Percentiles rank a stretch among this genome's conserved stretches.
phyloP scores from a whole-genome alignment of 2,888 invertebrate species.

The Pachymerium ferrugineum region DNA sequence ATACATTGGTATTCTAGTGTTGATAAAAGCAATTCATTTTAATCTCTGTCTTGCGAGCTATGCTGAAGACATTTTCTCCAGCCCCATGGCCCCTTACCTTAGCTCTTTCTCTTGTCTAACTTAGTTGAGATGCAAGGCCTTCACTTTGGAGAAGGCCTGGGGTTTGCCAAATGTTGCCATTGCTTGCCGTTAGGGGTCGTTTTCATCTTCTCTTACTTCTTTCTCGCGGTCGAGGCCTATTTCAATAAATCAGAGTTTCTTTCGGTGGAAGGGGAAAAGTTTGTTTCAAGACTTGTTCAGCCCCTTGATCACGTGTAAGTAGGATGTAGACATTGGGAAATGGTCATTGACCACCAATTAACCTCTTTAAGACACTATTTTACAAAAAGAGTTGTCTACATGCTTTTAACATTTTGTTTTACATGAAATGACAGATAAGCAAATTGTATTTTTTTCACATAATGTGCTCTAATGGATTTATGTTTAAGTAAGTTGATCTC shows the following conservation, averaged over 20 bases:
- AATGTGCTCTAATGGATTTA: too few relatives aligned
- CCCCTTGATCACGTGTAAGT: constrained; percentile 24
- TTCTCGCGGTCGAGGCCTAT: constrained; percentile 23
- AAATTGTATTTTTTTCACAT: too few relatives aligned
- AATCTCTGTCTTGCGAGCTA: constrained; percentile 27
- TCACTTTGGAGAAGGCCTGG: constrained; percentile 21
- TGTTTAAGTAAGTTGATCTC: too few relatives aligned
- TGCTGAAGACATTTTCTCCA: constrained; percentile 11
- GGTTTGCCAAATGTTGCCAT: constrained; percentile 27
- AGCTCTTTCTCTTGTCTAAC: constrained; percentile 13
- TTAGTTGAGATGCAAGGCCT: constrained; percentile 25
- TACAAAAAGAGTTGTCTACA: too few relatives aligned
- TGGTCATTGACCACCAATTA: constrained; percentile 5
- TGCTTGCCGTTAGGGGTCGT: constrained; percentile 27
- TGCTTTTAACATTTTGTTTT: too few relatives aligned
- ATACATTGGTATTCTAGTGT: constrained; percentile 23
- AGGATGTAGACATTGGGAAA: constrained; percentile 7
- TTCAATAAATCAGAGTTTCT: constrained; percentile 27
- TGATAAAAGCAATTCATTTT: constrained; percentile 27
- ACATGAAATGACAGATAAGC: too few relatives aligned
- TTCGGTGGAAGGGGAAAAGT: constrained; percentile 14
- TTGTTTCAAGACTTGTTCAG: constrained; percentile 21
- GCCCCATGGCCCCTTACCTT: constrained; percentile 25
- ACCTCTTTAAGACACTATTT: not conserved
- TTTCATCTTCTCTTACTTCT: constrained; percentile 23